Evolutionary conservation across 2,797 vertebrate genomes (phyloP).

Genomic region (Tachyglossus aculeatus): DNA sequence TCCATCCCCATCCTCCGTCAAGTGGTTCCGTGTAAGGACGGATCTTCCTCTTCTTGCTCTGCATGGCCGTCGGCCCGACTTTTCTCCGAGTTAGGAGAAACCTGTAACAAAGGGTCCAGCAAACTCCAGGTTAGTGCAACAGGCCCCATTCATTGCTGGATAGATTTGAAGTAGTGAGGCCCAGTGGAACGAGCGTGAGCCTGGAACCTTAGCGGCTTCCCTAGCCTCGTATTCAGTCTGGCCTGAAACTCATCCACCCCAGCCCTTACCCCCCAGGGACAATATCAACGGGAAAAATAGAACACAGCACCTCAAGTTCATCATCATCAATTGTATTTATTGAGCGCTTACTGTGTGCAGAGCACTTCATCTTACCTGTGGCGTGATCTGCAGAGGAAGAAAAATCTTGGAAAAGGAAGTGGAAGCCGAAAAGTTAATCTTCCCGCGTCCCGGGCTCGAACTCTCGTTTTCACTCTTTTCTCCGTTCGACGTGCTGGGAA

Average conservation of each 20-base stretch:
- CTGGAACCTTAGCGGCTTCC: no score
- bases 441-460: background rate
- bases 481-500: background rate
- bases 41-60: constrained; percentile 25
- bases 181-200: no score
- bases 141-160: no score
- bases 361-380: constrained; percentile 51
- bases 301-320: background rate
- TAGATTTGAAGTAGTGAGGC: no score
- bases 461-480: constrained; percentile 7
- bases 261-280: no score
- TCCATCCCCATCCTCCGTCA: constrained; percentile 88
- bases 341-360: no score
- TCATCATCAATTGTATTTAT: no score
- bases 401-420: background rate
- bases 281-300: no score
- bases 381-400: background rate
- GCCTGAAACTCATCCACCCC: no score
- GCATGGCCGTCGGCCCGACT: constrained; percentile 11
- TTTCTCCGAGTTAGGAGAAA: constrained; percentile 26
- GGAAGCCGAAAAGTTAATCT: constrained; percentile 17
- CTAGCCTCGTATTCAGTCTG: no score
- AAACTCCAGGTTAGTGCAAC: background rate
- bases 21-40: constrained; percentile 68
- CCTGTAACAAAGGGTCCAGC: constrained; percentile 8